A percentile compares a stretch with the other conserved stretches of the same genome.
phyloP scores from a whole-genome alignment of 1,140 invertebrate genomes.

The Magallana ariakensis region DNA sequence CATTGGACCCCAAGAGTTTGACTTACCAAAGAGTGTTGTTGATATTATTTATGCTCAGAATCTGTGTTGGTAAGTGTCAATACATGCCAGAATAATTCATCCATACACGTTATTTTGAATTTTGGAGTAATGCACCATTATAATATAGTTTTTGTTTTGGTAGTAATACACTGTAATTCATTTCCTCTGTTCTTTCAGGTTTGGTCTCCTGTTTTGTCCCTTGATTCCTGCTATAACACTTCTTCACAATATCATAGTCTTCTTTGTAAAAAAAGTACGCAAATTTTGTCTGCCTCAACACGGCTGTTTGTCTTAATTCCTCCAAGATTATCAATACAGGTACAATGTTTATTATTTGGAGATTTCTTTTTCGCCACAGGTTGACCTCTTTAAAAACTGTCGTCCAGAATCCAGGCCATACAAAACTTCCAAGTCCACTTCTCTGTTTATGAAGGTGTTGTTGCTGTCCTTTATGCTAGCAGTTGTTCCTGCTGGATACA shows the following conservation, averaged over 20 bases:
- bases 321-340: too few relatives aligned
- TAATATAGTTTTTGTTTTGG: background rate
- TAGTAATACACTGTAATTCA: too few relatives aligned
- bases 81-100: background rate
- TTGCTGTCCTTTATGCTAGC: constrained; percentile 87
- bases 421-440: constrained; percentile 90
- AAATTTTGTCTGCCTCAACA: background rate
- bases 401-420: constrained; percentile 87
- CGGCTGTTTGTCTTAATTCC: too few relatives aligned
- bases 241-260: constrained; percentile 87
- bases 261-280: constrained; percentile 92
- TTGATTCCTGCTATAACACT: constrained; percentile 87
- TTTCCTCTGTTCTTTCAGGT: constrained; percentile 77
- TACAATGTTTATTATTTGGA: background rate
- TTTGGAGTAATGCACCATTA: background rate
- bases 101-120: too few relatives aligned
- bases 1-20: constrained; percentile 86
- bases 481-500: constrained; percentile 86
- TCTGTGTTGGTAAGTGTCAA: constrained; percentile 85
- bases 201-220: constrained; percentile 91
- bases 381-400: constrained; percentile 60
- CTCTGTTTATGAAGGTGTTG: constrained; percentile 90
- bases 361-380: constrained; percentile 31
- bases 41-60: constrained; percentile 93
- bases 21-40: constrained; percentile 90